phyloP scores from a whole-genome alignment of 2,888 invertebrate genomes.

The Trypoxylon attenuatum region DNA sequence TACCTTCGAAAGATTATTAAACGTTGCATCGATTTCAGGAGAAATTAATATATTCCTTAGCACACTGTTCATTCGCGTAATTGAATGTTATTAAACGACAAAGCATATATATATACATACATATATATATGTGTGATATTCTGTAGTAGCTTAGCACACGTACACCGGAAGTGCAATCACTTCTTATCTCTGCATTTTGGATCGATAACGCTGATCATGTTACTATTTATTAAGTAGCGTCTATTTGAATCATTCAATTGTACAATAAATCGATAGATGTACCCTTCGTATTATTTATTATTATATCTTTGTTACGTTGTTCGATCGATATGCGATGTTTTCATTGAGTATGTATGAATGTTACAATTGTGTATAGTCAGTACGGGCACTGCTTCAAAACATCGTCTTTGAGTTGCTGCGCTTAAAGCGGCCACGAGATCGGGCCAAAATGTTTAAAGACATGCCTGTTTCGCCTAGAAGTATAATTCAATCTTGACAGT shows the following conservation, averaged over 20 bases:
- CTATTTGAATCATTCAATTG: conserved; percentile 25
- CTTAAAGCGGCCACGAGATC: conserved; percentile 18
- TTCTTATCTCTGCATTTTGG: too few relatives aligned
- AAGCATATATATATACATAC: too few relatives aligned
- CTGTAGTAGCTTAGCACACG: conserved; percentile 2
- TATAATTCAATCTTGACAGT: conserved; percentile 31
- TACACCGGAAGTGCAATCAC: conserved; percentile 3
- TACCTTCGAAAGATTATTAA: conserved; percentile 33
- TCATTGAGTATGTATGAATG: conserved; percentile 8
- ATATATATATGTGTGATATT: background rate
- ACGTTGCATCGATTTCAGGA: conserved; percentile 24
- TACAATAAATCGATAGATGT: conserved; percentile 41
- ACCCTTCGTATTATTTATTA: conserved; percentile 33
- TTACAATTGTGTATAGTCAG: conserved; percentile 15
- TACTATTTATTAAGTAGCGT: conserved; percentile 40
- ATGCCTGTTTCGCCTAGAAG: conserved; percentile 27
- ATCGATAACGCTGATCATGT: conserved; percentile 7
- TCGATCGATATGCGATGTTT: conserved; percentile 15
- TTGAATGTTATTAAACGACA: conserved; percentile 8
- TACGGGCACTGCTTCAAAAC: conserved; percentile 9
- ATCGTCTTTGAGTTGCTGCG: conserved; percentile 9
- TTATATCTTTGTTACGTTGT: conserved; percentile 19
- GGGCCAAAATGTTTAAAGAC: conserved; percentile 34
- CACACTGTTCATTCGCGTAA: conserved; percentile 13
- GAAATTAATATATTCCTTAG: conserved; percentile 11